Conservation (phyloP, 2,888 invertebrate species). For the Ophioninae sp. region DNA sequence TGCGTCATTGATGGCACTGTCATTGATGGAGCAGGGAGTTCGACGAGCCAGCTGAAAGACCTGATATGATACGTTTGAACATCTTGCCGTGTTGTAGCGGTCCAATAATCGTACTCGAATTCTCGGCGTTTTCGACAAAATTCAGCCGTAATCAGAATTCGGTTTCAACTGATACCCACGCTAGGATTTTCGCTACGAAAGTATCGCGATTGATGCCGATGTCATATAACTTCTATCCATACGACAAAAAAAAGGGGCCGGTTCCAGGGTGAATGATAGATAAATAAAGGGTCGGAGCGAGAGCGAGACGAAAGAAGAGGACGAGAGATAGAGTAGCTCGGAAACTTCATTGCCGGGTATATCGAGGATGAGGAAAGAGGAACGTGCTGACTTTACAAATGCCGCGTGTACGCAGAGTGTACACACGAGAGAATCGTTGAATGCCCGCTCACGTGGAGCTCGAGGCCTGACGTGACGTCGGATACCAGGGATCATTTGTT, state of each 20-base stretch:
- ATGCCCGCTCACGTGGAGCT: constrained; percentile 64
- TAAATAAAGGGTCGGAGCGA: background rate
- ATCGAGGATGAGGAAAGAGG: constrained; percentile 45
- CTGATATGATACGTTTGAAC: background rate
- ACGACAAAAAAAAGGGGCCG: constrained; percentile 27
- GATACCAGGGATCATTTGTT: constrained; percentile 72
- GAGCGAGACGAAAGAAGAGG: background rate
- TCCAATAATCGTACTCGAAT: background rate
- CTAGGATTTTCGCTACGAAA: constrained; percentile 62
- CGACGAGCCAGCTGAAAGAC: background rate
- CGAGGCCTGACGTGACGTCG: constrained; percentile 66
- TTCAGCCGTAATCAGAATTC: constrained; percentile 65
- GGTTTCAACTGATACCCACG: constrained; percentile 56
- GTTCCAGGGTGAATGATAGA: constrained; percentile 11
- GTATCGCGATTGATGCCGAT: constrained; percentile 66
- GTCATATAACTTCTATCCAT: constrained; percentile 40
- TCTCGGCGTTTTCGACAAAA: too few species aligned
- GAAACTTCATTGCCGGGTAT: constrained; percentile 45
- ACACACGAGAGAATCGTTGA: constrained; percentile 61
- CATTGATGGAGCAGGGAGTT: background rate
- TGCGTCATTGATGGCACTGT: background rate
- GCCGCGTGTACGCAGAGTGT: constrained; percentile 35
- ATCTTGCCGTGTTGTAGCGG: background rate
- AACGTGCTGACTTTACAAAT: constrained; percentile 57
- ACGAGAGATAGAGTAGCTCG: constrained; percentile 34